phyloP scores from a whole-genome alignment of 2,888 invertebrate genomes.

The Rhingia rostrata region DNA sequence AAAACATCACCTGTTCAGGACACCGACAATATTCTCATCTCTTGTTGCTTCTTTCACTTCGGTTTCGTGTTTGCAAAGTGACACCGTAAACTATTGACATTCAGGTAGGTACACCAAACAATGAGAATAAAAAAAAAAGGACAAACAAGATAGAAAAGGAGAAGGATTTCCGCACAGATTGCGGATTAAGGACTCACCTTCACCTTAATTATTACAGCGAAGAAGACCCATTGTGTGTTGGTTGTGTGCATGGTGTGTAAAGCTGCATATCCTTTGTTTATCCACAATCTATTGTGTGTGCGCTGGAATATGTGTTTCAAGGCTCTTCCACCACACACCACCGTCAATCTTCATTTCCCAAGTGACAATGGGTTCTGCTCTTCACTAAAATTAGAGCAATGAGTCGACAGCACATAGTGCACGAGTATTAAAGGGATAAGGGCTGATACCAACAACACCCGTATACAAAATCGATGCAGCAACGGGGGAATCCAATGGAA shows the following conservation, averaged over 20 bases:
- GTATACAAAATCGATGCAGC: conserved; percentile 18
- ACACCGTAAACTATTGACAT: conserved; percentile 65
- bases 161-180: conserved; percentile 47
- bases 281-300: conserved; percentile 39
- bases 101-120: conserved; percentile 26
- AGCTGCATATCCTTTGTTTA: conserved; percentile 63
- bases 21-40: conserved; percentile 14
- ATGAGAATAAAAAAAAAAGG: conserved; percentile 1
- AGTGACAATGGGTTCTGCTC: conserved; percentile 41
- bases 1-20: conserved; percentile 32
- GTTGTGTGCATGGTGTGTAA: conserved; percentile 16
- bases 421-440: conserved; percentile 31
- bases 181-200: conserved; percentile 72
- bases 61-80: conserved; percentile 27
- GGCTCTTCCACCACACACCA: conserved; percentile 41
- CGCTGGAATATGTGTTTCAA: conserved; percentile 37
- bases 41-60: not conserved
- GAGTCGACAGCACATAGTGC: conserved; percentile 17
- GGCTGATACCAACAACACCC: conserved; percentile 25
- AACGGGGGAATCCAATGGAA: not conserved
- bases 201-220: conserved; percentile 65
- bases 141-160: conserved; percentile 10
- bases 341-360: conserved; percentile 62
- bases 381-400: conserved; percentile 52
- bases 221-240: conserved; percentile 5